Conservation (phyloP, 2,113 vertebrate genomes). For the Tachysurus vachellii region DNA sequence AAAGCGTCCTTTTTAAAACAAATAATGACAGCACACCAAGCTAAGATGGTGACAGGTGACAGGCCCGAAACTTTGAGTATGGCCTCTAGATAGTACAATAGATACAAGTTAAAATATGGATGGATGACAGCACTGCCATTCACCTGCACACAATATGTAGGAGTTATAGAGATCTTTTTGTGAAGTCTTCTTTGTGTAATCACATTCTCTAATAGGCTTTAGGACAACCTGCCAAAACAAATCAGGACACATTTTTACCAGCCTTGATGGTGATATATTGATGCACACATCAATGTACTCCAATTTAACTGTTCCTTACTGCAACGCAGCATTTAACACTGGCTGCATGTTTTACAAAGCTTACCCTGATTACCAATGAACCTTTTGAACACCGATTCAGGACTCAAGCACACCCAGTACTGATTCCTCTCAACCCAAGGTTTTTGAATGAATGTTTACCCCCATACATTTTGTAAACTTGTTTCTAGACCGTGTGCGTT, state of each 20-base stretch:
- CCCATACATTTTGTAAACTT: conserved; percentile 31
- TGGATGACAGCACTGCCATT: conserved; percentile 39
- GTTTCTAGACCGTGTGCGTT: not conserved
- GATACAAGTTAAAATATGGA: conserved; percentile 1
- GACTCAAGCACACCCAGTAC: conserved; percentile 20
- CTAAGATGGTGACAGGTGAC: not conserved
- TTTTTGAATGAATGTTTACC: conserved; percentile 39
- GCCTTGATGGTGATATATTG: not conserved
- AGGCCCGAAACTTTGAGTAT: not conserved
- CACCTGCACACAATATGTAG: not conserved
- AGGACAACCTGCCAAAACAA: conserved; percentile 33
- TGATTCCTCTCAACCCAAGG: conserved; percentile 20
- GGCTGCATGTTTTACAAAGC: not conserved
- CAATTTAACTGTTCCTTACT: conserved; percentile 38
- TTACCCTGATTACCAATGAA: not conserved
- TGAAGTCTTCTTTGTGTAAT: not conserved
- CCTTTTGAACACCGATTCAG: conserved; percentile 15
- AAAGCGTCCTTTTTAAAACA: conserved; percentile 2
- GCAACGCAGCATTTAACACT: not conserved
- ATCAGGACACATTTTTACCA: conserved; percentile 29
- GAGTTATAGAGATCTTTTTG: not conserved
- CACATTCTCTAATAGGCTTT: conserved; percentile 10
- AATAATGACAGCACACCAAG: conserved; percentile 5
- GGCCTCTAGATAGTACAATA: not conserved
- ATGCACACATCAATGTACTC: conserved; percentile 6